Base-by-base conservation (phyloP, 1,140 invertebrate genomes). In the Macrosteles quadrilineatus region DNA sequence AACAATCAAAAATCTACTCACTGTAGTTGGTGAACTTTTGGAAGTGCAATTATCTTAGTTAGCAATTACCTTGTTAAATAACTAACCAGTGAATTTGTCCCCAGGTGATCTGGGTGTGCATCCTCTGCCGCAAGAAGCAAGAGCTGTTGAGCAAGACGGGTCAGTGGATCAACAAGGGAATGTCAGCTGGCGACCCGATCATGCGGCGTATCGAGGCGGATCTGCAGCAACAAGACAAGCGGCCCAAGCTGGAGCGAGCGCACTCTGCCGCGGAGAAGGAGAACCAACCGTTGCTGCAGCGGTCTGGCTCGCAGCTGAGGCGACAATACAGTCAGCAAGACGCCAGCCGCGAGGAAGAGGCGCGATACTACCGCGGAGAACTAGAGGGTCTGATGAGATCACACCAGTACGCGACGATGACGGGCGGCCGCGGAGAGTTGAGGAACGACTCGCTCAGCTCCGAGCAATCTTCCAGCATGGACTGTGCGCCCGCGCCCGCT, bases 31-130 rank as follows among this genome's bases (percentile, higher is more conserved):
- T n/a, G n/a, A n/a, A n/a, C n/a, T n/a, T n/a, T n/a, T n/a, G n/a
- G n/a, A n/a, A n/a, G n/a, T n/a, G n/a, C n/a, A n/a, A n/a, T n/a
- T n/a, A n/a, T n/a, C n/a, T n/a, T n/a, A n/a, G n/a, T n/a, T n/a
- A n/a, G n/a, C n/a, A n/a, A n/a, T n/a, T n/a, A n/a, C n/a, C n/a
- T n/a, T n/a, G n/a, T n/a, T n/a, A n/a, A n/a, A n/a, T 55, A 21
- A 21, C 19, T 55, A 6, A 11, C n/a, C 40, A 11, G n/a, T 43
- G 2, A 2, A 74, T 67, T n/a, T 36, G 47, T 68, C 86, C 85
- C 53, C 85, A 98, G 96, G 93, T 96, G 72, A 97, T 99, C 80
- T 99, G 98, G 98, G 95, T 98, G 70, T 99, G 97, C 82, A 98
- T 98, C 75, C 84, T 99, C 70, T 99, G 97, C 80, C 92, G 96